phyloP scores from a whole-genome alignment of 2,113 vertebrate species.

The Castor canadensis region DNA sequence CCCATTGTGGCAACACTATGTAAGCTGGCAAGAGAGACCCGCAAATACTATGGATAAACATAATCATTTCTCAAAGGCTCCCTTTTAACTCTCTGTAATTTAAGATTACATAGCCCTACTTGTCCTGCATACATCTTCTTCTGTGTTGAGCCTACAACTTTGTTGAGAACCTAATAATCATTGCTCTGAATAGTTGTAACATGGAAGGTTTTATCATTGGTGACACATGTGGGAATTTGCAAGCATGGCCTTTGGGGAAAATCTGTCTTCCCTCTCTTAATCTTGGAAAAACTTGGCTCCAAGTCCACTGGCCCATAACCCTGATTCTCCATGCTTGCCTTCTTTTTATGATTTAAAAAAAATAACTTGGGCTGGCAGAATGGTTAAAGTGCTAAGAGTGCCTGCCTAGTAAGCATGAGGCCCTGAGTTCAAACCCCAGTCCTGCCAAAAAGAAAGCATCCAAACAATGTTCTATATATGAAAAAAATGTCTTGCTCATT shows the following conservation, averaged over 20 bases:
- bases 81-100: conserved; percentile 78
- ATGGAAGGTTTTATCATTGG: conserved; percentile 64
- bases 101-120: conserved; percentile 81
- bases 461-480: no score
- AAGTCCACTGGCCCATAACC: background rate
- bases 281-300: conserved; percentile 64
- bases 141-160: conserved; percentile 71
- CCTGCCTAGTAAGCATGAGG: no score
- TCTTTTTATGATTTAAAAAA: conserved; percentile 31
- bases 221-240: conserved; percentile 70
- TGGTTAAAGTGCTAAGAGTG: no score
- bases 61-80: conserved; percentile 78
- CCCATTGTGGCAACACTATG: conserved; percentile 70
- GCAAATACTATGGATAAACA: conserved; percentile 79
- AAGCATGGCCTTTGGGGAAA: conserved; percentile 36
- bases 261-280: conserved; percentile 49
- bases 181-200: conserved; percentile 64
- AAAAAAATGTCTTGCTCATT: background rate
- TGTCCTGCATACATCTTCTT: conserved; percentile 77
- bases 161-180: conserved; percentile 66
- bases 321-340: conserved; percentile 1
- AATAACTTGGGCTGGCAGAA: no score
- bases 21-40: conserved; percentile 72
- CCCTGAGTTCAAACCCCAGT: no score
- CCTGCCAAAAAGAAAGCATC: no score